Percentiles rank a stretch among this genome's conserved stretches.
These are phyloP conservation scores for Caenorhabditis sp. DNA, from an alignment of 2,888 invertebrate species.

Conservation along the genomic window DNA sequence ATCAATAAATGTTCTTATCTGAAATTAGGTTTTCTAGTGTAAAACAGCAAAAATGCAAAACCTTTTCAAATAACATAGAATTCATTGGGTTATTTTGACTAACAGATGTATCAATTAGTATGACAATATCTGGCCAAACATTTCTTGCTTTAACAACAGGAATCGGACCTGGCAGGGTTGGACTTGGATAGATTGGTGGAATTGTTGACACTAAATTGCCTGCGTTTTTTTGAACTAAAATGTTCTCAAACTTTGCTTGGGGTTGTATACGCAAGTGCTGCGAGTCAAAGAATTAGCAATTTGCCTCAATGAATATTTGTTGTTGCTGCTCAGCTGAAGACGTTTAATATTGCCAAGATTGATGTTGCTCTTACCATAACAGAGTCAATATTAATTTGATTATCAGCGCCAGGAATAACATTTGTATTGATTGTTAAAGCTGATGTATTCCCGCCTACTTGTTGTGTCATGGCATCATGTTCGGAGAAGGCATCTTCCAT, in stretches of 20 bases:
- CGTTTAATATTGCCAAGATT: background rate
- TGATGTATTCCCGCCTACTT: conserved; percentile 57
- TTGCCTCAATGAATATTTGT: conserved; percentile 43
- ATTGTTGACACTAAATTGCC: conserved; percentile 54
- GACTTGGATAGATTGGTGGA: conserved; percentile 35
- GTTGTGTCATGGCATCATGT: conserved; percentile 45
- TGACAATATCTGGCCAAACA: conserved; percentile 68
- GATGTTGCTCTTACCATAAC: conserved; percentile 11
- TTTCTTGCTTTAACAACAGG: conserved; percentile 64
- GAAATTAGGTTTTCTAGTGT: background rate
- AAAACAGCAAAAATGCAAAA: background rate
- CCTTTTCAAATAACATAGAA: conserved; percentile 43
- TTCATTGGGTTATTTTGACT: conserved; percentile 31
- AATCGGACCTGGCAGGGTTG: conserved; percentile 60
- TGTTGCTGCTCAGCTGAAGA: conserved; percentile 22
- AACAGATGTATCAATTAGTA: conserved; percentile 62
- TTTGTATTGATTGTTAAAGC: conserved; percentile 40
- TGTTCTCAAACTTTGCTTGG: conserved; percentile 19
- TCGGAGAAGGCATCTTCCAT: conserved; percentile 45
- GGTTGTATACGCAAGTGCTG: conserved; percentile 40
- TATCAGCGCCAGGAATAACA: conserved; percentile 56
- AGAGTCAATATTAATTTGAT: conserved; percentile 42
- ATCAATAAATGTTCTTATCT: conserved; percentile 58
- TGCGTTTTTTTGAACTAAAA: background rate
- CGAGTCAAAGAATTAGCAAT: conserved; percentile 41